Base-by-base conservation (phyloP, 2,797 vertebrate species). In the Coregonus suidteri region DNA sequence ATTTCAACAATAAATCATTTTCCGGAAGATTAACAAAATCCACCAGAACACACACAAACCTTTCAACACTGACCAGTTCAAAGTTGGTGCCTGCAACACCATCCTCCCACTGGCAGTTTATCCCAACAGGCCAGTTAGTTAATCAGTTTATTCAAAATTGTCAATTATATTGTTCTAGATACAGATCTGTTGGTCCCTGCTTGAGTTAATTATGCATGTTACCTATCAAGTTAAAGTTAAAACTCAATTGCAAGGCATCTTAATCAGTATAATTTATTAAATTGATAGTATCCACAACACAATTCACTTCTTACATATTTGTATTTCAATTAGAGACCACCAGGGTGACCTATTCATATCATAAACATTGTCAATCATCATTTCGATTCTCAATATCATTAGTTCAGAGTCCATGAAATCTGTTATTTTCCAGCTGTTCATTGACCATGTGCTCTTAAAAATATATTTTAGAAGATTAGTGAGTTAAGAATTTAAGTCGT, bases 21-120 rank as follows among this genome's bases (percentile, higher is more conserved):
- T 47, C 31, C 62, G 79, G 73, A 67, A 80, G 85, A 86, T 90
- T 88, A 88, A 69, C 64, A 34, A 41, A 75, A 77, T 51, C 6
- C 9, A 11, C 16, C 0, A 53, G 62, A 35, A 74, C 35, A n/a
- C 75, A 41, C 68, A 31, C 11, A 65, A 65, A 20, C 20, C 30
- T 13, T 66, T 30, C 64, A 1, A 14, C 20, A 31, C 13, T 13
- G n/a, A 66, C 20, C 30, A 66, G 20, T 18, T 6, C 56, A 5
- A 59, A 59, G 16, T 18, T 59, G 5, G 18, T 20, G 56, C 18
- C 15, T 59, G 56, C 54, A 56, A n/a, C 54, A 56, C 54, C 4
- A 6, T 56, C 54, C 18, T n/a, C 18, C 54, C 7, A 20, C 56
- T 6, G 16, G 56, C n/a, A 16, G 54, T 56, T 56, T 56, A 16